phyloP scores from a whole-genome alignment of 2,888 invertebrate genomes.

The Schrankia costaestrigalis region DNA sequence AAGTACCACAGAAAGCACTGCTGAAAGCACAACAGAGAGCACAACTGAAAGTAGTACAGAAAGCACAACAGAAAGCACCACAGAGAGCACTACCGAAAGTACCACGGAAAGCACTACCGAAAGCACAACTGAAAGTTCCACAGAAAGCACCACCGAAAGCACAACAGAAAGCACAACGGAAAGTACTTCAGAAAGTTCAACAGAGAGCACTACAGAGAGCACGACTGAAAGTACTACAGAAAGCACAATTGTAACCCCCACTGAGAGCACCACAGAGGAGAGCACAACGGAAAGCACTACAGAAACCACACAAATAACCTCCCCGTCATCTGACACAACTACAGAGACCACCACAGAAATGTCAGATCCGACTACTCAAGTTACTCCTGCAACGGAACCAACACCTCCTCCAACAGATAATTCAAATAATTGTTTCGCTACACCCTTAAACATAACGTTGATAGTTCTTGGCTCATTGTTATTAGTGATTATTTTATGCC shows the following conservation, averaged over 20 bases:
- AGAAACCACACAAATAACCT: too few species aligned
- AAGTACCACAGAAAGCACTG: background rate
- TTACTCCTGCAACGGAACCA: constrained; percentile 5
- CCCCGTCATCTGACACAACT: too few species aligned
- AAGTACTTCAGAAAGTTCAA: background rate
- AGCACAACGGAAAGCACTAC: background rate
- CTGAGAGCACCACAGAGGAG: background rate
- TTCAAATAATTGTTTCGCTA: constrained; percentile 23
- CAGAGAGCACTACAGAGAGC: background rate
- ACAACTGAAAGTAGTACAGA: background rate
- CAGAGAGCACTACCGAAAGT: background rate
- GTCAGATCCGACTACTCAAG: constrained; percentile 3
- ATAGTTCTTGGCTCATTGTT: constrained; percentile 22
- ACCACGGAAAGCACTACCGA: background rate
- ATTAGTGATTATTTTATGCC: constrained; percentile 18
- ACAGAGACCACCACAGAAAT: background rate
- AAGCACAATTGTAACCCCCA: background rate
- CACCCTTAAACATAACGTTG: constrained; percentile 29
- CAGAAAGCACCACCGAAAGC: background rate
- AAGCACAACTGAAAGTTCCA: background rate
- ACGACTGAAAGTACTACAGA: background rate
- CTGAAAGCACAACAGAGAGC: background rate
- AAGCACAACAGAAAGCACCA: background rate
- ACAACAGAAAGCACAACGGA: background rate
- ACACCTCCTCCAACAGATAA: constrained; percentile 4